Evolutionary conservation across 2,888 invertebrate genomes (phyloP), one percentile per base, ranked within the genome.

Genomic region (Hemaris fuciformis): DNA sequence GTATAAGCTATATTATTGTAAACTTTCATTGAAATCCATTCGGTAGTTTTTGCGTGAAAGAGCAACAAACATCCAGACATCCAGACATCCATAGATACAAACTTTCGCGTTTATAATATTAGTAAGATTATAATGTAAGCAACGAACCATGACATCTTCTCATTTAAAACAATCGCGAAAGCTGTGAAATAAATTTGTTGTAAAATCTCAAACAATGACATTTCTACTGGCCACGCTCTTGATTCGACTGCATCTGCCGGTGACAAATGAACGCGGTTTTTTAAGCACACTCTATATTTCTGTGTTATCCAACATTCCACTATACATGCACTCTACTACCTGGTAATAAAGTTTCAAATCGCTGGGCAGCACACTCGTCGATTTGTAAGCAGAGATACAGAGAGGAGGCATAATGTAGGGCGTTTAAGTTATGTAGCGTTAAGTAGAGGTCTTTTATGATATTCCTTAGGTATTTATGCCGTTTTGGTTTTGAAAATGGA

Each of bases 241-340:
- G 84, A 87, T 85, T 85, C 86, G 84, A 81, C 89, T 89, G 90
- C 90, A 89, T 89, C 89, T 89, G 90, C 88, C 82, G 83, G 82
- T 88, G 89, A 90, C 90, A 90, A 90, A 90, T 89, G 89, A 85
- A 88, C 85, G 90, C 82, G 89, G 89, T 89, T 90, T 89, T 89
- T 90, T 89, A 88, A 89, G 83, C 85, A 85, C 86, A 83, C 78
- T 83, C 80, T 83, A 81, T 82, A 80, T 83, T 81, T 84, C 77
- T 78, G 75, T 74, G 75, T 77, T 71, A 69, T 70, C 66, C 68
- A 70, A 66, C 65, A 63, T 65, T 66, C 64, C 69, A 70, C 63
- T 65, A 64, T 59, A 57, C 60, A 65, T 64, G 63, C 53, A 64
- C 72, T 73, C 72, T 81, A 72, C 42, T 7, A 4, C 7, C 5